These are phyloP conservation scores for Aethina tumida DNA, from an alignment of 1,140 invertebrate species.

Conservation along the genomic window DNA sequence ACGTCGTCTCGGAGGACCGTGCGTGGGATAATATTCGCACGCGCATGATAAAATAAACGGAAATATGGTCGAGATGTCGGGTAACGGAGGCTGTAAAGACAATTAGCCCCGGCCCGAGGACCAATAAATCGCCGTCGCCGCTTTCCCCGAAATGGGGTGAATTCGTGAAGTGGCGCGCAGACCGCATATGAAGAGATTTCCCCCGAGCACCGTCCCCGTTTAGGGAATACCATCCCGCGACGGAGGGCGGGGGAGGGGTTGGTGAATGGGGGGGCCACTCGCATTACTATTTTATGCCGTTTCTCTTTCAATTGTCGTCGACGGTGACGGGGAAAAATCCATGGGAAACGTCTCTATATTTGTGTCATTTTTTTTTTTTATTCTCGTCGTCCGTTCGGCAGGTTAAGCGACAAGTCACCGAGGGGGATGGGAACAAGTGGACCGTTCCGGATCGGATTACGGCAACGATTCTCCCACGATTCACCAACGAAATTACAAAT, in stretches of 20 bases:
- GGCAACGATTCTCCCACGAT: no score
- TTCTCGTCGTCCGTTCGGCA: neutral
- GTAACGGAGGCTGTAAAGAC: conserved; percentile 14
- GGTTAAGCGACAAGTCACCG: neutral
- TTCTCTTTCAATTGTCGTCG: conserved; percentile 1
- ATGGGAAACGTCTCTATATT: neutral
- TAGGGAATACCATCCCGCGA: no score
- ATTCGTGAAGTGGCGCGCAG: conserved; percentile 5
- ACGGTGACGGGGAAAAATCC: conserved; percentile 1
- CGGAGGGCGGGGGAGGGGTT: no score
- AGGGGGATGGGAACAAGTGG: no score
- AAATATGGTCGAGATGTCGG: no score
- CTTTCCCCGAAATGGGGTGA: conserved; percentile 18
- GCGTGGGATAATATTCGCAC: no score
- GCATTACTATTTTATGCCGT: neutral
- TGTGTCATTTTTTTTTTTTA: conserved; percentile 1
- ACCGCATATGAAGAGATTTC: conserved; percentile 24
- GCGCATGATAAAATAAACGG: no score
- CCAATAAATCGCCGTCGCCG: conserved; percentile 23
- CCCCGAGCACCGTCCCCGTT: conserved; percentile 12
- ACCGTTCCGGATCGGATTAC: no score
- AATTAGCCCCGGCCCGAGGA: conserved; percentile 16
- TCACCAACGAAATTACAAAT: no score
- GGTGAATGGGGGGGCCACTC: neutral
- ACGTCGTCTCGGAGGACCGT: no score